Evolutionary conservation across 2,888 invertebrate species (phyloP), one percentile per base, ranked within the genome.

Genomic region (Pemphredon lugubris): DNA sequence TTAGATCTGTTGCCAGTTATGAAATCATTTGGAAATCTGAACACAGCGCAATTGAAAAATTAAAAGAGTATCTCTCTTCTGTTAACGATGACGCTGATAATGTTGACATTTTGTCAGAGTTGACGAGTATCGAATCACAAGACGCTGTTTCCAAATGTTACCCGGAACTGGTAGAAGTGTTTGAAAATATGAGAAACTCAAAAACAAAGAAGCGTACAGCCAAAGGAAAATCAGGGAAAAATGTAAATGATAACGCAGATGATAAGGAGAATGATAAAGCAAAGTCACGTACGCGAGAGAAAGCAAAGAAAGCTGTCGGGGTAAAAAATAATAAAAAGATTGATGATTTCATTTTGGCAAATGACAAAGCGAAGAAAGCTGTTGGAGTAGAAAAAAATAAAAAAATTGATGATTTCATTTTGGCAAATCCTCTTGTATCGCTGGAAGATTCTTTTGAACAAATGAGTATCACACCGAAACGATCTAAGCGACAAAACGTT

Each of bases 21-120:
- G 95, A 95, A 90, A 92, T 96, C 9, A 89, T 93, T 5, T 96
- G 96, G 96, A 85, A 88, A 23, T 94, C 94, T 80, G 90, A 92
- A 5, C 89, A 91, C 21, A 90, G 91, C 1, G 90, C 88, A 51
- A 93, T 94, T 59, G 91, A 92, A 40, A 92, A 91, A 16, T 86
- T 95, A 14, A 92, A 93, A 2, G 58, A 86, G 5, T 74, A 64
- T 2, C 57, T 57, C 7, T 59, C 69, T 3, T 72, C 76, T 26
- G 77, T 83, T 23, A 71, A 77, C 21, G 47, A 73, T 13, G 72
- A 75, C 2, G 64, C 73, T 9, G 63, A 73, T 13, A 57, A 55
- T 20, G 40, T 47, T 4, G 34, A 64, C 9, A 39, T 21, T 47
- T 18, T 47, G n/a, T 88, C 91, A 30, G 90, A 90, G 26, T 90